Evolutionary conservation across 2,888 invertebrate species (phyloP), one percentile per base, ranked within the genome.

Genomic region (Graphium colonna): DNA sequence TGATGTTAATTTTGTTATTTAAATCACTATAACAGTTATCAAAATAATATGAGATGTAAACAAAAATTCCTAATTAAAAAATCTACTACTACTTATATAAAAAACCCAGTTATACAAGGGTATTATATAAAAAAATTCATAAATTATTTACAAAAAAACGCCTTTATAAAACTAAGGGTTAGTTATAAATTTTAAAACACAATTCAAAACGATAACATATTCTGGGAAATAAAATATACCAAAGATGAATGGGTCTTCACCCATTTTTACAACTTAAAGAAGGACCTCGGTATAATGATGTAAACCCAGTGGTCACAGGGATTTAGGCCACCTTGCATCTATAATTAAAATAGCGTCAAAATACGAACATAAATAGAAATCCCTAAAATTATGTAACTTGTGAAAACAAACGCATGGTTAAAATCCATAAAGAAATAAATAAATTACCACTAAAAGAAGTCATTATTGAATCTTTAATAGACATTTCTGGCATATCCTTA

Each of bases 341-440:
- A 88, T 82, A 89, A 89, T 83, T 86, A 82, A 79, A 75, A 75
- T 76, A 70, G 68, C 79, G 79, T 84, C 82, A 86, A 68, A 72
- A 65, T 70, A 69, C 70, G 67, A 69, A 68, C 68, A 71, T 60
- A 71, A 73, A 75, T 72, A 73, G 54, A 70, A 79, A 79, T 80
- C 7, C n/a, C 68, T 72, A 66, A 69, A 82, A 84, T 89, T 87
- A 89, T 87, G 77, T 89, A 89, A 89, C 73, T 57, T 60, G 28
- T 52, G 58, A 52, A 58, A 57, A 60, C 60, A 63, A 67, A 57
- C 50, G 56, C 16, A 40, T 13, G 8, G 41, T 44, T 31, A 15
- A 28, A 39, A 12, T 42, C 15, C 57, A 55, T 49, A 57, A 43
- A 57, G 31, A 43, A 54, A 46, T 48, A 53, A 48, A 31, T 31